Conservation (phyloP, 2,797 vertebrate species). For the Helarctos malayanus region DNA sequence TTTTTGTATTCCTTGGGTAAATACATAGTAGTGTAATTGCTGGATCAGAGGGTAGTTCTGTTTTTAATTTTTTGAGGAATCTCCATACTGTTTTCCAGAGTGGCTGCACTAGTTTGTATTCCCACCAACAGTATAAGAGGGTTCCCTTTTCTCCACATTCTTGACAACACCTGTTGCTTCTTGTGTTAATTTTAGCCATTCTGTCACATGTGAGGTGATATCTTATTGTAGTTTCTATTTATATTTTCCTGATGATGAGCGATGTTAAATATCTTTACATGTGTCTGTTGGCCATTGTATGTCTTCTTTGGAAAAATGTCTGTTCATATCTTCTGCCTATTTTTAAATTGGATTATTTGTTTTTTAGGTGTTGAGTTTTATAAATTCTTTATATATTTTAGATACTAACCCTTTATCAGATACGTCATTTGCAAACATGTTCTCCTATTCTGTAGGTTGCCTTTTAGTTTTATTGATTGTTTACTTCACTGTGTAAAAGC, state of each 20-base stretch:
- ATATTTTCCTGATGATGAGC: background rate
- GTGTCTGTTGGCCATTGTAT: too few species aligned
- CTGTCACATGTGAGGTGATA: background rate
- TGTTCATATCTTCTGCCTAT: background rate
- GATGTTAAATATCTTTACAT: too few species aligned
- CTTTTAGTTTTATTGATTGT: background rate
- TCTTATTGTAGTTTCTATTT: background rate
- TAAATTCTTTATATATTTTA: background rate
- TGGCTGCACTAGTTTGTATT: background rate
- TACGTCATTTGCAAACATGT: background rate
- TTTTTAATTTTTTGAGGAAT: too few species aligned
- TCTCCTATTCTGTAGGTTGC: background rate
- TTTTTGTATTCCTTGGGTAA: too few species aligned
- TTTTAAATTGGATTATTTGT: background rate
- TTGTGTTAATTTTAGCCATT: background rate
- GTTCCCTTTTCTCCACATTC: background rate
- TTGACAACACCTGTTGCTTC: background rate
- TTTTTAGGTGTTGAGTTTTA: background rate
- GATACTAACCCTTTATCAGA: background rate
- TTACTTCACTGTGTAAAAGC: background rate
- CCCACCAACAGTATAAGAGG: background rate
- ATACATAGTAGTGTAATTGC: too few species aligned
- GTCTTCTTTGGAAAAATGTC: background rate
- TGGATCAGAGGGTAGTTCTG: too few species aligned
- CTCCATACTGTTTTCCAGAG: too few species aligned